Evolutionary conservation across 2,888 invertebrate species (phyloP).

Genomic region (Schrankia costaestrigalis): DNA sequence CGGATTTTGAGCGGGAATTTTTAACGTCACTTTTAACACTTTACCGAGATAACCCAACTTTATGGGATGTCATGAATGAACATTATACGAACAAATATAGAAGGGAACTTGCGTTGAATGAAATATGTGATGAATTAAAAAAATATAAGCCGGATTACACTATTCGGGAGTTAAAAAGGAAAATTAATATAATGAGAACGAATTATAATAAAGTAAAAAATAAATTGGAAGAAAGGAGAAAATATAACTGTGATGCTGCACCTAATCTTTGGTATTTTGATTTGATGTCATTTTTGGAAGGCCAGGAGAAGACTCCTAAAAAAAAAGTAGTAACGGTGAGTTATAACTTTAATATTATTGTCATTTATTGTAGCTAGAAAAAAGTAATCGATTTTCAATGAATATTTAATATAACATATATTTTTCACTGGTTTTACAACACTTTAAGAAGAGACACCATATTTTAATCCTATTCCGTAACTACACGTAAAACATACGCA

Average conservation of each 20-base stretch:
- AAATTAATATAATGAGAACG: slow-evolving; percentile 9
- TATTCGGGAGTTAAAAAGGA: slow-evolving; percentile 8
- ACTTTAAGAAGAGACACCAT: too few relatives aligned
- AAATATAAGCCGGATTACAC: slow-evolving; percentile 5
- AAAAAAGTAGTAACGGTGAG: too few relatives aligned
- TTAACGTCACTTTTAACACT: slow-evolving; percentile 1
- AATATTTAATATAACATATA: too few relatives aligned
- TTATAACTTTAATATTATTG: too few relatives aligned
- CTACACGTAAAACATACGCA: too few relatives aligned
- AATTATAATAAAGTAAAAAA: slow-evolving; percentile 10
- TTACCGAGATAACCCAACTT: slow-evolving; percentile 5
- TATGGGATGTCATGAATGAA: slow-evolving; percentile 4
- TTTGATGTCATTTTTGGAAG: too few relatives aligned
- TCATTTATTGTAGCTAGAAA: too few relatives aligned
- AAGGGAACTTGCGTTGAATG: slow-evolving; percentile 1
- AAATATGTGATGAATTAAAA: slow-evolving; percentile 6
- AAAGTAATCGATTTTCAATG: too few relatives aligned
- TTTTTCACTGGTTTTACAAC: too few relatives aligned
- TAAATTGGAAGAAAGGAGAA: slow-evolving; percentile 6
- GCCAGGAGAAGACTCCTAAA: too few relatives aligned
- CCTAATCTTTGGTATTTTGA: slow-evolving; percentile 9
- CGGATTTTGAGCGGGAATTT: slow-evolving; percentile 11
- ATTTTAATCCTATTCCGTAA: too few relatives aligned
- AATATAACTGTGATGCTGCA: slow-evolving; percentile 3
- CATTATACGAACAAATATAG: slow-evolving; percentile 8